These are phyloP conservation scores for Neoascia interrupta DNA, from an alignment of 2,888 invertebrate species.

Conservation along the genomic window DNA sequence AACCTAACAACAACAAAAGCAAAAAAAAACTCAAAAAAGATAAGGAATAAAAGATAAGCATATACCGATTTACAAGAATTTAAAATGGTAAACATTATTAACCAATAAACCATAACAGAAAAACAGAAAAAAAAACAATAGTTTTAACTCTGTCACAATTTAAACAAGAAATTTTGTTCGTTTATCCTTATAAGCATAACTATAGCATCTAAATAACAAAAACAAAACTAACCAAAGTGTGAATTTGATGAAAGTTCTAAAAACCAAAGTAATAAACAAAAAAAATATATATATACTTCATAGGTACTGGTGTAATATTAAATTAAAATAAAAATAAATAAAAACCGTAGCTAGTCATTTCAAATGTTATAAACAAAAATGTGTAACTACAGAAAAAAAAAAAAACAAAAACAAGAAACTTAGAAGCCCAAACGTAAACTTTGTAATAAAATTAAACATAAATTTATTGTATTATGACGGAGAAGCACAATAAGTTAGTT, in stretches of 20 bases:
- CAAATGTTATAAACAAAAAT: constrained; percentile 61
- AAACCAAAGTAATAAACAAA: constrained; percentile 62
- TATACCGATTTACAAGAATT: constrained; percentile 46
- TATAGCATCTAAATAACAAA: constrained; percentile 28
- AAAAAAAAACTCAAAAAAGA: constrained; percentile 19
- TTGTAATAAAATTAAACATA: constrained; percentile 60
- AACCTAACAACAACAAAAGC: constrained; percentile 6
- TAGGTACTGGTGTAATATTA: constrained; percentile 68
- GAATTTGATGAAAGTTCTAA: constrained; percentile 67
- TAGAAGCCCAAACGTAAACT: constrained; percentile 70
- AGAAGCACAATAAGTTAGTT: constrained; percentile 66
- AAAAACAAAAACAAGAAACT: constrained; percentile 43
- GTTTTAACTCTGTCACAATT: constrained; percentile 56
- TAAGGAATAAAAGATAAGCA: constrained; percentile 23
- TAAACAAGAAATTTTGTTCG: constrained; percentile 50
- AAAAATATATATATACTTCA: constrained; percentile 52
- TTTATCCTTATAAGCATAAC: constrained; percentile 51
- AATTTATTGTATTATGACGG: constrained; percentile 60
- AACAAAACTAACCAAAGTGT: constrained; percentile 67
- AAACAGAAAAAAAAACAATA: constrained; percentile 33
- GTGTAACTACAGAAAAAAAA: constrained; percentile 58
- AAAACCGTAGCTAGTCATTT: constrained; percentile 65
- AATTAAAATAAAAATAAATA: constrained; percentile 47
- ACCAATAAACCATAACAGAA: too few relatives aligned
- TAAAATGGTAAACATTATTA: constrained; percentile 27